Conservation (phyloP, 2,113 vertebrate genomes). For the Macquaria ambigua region DNA sequence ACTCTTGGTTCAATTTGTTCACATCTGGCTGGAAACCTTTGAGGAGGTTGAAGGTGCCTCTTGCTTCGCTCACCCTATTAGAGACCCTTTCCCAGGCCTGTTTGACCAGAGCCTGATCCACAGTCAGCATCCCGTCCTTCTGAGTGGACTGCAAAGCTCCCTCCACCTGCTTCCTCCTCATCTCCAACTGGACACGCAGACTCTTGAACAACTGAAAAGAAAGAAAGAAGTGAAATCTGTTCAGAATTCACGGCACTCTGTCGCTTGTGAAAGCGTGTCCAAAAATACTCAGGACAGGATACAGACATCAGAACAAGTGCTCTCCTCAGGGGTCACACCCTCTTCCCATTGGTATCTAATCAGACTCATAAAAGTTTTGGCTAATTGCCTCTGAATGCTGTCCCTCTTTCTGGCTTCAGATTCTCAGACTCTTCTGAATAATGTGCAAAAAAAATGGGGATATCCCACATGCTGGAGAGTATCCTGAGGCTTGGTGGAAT, state of each 20-base stretch:
- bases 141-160: constrained; percentile 88
- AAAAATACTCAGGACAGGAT: constrained; percentile 2
- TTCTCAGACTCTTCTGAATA: constrained; percentile 38
- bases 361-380: constrained; percentile 33
- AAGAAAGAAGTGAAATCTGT: neutral
- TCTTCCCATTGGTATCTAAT: constrained; percentile 39
- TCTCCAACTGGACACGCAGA: constrained; percentile 92
- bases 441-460: constrained; percentile 55
- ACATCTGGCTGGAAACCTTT: constrained; percentile 13
- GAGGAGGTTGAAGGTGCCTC: neutral
- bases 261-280: neutral
- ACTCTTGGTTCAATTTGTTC: neutral
- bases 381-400: constrained; percentile 47
- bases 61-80: constrained; percentile 86
- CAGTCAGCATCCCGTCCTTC: constrained; percentile 94
- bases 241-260: neutral
- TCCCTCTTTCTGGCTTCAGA: constrained; percentile 28
- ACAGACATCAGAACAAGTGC: constrained; percentile 31
- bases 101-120: constrained; percentile 96
- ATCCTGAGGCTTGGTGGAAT: constrained; percentile 73
- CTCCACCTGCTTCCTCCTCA: constrained; percentile 91
- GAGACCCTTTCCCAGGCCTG: constrained; percentile 95
- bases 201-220: constrained; percentile 90
- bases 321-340: neutral
- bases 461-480: constrained; percentile 71